Percentiles rank a stretch among this genome's conserved stretches.
Conservation (phyloP, 2,113 vertebrate species). For the Rhadina sibilatrix region DNA sequence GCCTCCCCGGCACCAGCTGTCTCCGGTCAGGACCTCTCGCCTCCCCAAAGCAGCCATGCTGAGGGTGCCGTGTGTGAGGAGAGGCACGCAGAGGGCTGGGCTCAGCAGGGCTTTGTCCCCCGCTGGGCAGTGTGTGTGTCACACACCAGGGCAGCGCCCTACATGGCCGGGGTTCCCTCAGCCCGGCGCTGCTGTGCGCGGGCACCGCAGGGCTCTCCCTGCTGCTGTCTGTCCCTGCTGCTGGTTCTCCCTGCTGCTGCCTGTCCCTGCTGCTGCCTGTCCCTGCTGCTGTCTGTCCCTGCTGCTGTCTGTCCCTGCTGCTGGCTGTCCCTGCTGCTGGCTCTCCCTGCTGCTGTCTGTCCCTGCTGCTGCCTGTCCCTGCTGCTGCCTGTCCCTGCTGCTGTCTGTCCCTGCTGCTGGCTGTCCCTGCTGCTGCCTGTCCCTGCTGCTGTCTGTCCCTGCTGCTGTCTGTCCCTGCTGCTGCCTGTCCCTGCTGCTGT, state of each 20-base stretch:
- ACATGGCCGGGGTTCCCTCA: too few relatives aligned
- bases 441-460: too few relatives aligned
- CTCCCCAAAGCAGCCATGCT: fast-evolving
- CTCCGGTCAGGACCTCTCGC: not conserved
- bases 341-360: too few relatives aligned
- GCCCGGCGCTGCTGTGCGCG: fast-evolving
- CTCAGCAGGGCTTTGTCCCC: fast-evolving
- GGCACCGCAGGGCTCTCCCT: fast-evolving
- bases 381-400: not conserved
- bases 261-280: not conserved
- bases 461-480: not conserved
- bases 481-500: not conserved
- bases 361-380: not conserved
- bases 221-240: not conserved
- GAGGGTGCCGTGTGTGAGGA: not conserved
- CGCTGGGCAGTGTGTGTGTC: fast-evolving
- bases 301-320: not conserved
- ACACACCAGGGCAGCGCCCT: not conserved
- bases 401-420: not conserved
- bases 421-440: not conserved
- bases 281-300: too few relatives aligned
- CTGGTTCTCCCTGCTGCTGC: too few relatives aligned
- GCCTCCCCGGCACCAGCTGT: not conserved
- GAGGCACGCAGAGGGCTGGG: fast-evolving
- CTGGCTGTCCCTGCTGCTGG: not conserved